phyloP scores from a whole-genome alignment of 2,888 invertebrate genomes.

The Orthonevra nobilis region DNA sequence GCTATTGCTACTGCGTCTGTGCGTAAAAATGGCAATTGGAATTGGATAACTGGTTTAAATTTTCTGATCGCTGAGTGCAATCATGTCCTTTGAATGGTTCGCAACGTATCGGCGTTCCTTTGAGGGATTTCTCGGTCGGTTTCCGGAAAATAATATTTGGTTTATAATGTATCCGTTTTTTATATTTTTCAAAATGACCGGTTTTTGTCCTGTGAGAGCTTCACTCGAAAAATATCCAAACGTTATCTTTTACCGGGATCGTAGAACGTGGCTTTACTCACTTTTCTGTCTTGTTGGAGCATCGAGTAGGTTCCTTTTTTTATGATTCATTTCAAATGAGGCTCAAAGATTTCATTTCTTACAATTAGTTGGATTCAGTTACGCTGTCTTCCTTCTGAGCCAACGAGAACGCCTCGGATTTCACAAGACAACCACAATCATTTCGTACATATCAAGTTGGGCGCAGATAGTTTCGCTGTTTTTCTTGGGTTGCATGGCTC shows the following conservation, averaged over 20 bases:
- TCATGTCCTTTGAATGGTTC: constrained; percentile 48
- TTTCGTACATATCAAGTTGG: constrained; percentile 73
- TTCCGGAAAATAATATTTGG: constrained; percentile 58
- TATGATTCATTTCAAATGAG: not conserved
- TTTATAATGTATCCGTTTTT: constrained; percentile 74
- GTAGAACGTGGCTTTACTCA: constrained; percentile 46
- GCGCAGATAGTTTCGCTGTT: constrained; percentile 73
- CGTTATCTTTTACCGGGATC: constrained; percentile 61
- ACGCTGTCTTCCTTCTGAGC: constrained; percentile 67
- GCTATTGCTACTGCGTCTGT: constrained; percentile 22
- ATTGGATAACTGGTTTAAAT: not conserved
- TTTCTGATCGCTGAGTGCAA: constrained; percentile 9
- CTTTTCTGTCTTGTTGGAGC: constrained; percentile 43
- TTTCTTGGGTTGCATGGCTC: constrained; percentile 66
- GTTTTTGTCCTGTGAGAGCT: constrained; percentile 73
- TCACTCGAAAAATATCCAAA: constrained; percentile 50
- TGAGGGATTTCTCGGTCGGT: constrained; percentile 49
- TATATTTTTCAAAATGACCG: constrained; percentile 72
- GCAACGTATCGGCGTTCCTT: constrained; percentile 22
- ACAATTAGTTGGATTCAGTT: constrained; percentile 72
- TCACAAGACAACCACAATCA: constrained; percentile 59
- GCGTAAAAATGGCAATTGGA: too few relatives aligned
- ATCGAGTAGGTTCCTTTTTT: constrained; percentile 61
- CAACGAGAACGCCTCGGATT: constrained; percentile 40
- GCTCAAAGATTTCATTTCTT: constrained; percentile 6